phyloP scores from a whole-genome alignment of 2,113 vertebrate species.

The Gorsachius goisagi region DNA sequence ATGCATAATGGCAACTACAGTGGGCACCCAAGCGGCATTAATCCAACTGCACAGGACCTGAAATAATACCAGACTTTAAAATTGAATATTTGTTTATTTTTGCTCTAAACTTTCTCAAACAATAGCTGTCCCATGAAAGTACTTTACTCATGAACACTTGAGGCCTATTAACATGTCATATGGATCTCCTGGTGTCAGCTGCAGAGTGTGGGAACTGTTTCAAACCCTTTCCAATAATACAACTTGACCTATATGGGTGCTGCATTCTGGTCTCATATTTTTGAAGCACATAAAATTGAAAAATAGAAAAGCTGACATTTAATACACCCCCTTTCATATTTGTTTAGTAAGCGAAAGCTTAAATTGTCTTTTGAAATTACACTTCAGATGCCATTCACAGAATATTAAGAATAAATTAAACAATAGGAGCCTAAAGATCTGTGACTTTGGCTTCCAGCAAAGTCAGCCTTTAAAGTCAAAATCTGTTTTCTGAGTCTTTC shows the following conservation, averaged over 20 bases:
- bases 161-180: background rate
- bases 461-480: conserved; percentile 51
- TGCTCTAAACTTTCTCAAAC: background rate
- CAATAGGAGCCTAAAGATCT: background rate
- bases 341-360: conserved; percentile 41
- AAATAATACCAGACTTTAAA: background rate
- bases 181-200: background rate
- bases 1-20: background rate
- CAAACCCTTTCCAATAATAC: background rate
- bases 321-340: background rate
- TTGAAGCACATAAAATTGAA: background rate
- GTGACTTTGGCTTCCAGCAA: conserved; percentile 52
- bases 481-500: conserved; percentile 39
- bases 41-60: background rate
- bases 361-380: conserved; percentile 61
- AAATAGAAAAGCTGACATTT: conserved; percentile 23
- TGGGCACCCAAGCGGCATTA: background rate
- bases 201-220: background rate
- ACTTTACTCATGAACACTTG: background rate
- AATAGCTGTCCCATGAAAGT: background rate
- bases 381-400: conserved; percentile 54
- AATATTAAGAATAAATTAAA: conserved; percentile 61
- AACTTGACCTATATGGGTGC: background rate
- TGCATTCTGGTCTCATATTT: background rate
- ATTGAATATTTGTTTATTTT: background rate